These are phyloP conservation scores for Leptopilina boulardi DNA, from an alignment of 1,140 invertebrate genomes.

Conservation along the genomic window DNA sequence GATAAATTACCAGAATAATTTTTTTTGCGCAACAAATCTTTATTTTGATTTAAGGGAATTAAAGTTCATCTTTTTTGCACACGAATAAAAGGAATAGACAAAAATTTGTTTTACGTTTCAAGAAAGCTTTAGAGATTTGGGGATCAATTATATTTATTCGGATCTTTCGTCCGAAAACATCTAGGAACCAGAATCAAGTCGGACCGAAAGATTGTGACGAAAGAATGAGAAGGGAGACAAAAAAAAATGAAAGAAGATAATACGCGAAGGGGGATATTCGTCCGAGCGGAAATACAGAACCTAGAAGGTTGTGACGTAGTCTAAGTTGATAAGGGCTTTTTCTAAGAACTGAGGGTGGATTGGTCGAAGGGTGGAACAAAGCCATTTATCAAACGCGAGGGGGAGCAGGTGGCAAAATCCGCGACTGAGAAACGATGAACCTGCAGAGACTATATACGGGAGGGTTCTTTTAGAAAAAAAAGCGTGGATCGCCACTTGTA, in stretches of 20 bases:
- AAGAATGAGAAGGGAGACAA: conserved; percentile 33
- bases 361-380: conserved; percentile 57
- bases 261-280: conserved; percentile 44
- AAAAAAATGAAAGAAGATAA: conserved; percentile 35
- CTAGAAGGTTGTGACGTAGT: conserved; percentile 49
- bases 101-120: background rate
- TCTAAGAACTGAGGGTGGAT: conserved; percentile 56
- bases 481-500: conserved; percentile 47
- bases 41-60: background rate
- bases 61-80: background rate
- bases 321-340: conserved; percentile 67
- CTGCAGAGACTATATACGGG: conserved; percentile 39
- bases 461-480: conserved; percentile 34
- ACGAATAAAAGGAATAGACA: background rate
- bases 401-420: conserved; percentile 65
- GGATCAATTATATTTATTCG: background rate
- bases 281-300: conserved; percentile 43
- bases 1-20: background rate
- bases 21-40: background rate
- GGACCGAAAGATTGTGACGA: conserved; percentile 41
- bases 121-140: background rate
- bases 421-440: conserved; percentile 59
- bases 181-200: conserved; percentile 18
- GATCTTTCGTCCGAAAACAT: background rate
- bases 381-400: conserved; percentile 68